These are phyloP conservation scores for Anguilla megastoma DNA, from an alignment of 2,797 vertebrate species.

Conservation along the genomic window DNA sequence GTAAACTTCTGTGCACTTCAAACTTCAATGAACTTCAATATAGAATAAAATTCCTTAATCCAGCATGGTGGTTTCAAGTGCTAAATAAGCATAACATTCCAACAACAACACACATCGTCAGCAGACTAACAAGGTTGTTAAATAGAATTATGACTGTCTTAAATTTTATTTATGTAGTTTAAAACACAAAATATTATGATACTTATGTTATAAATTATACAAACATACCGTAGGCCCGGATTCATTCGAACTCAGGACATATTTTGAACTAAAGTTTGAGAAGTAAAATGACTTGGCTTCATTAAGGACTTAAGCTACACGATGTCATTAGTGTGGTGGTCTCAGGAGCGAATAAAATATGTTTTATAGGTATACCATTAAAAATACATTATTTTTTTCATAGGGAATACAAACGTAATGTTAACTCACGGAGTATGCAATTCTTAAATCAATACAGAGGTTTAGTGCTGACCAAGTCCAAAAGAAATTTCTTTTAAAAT, in stretches of 20 bases:
- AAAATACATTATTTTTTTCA: neutral
- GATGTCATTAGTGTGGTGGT: neutral
- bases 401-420: neutral
- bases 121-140: neutral
- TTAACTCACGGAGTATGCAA: neutral
- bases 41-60: neutral
- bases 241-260: neutral
- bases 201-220: neutral
- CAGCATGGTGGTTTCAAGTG: neutral
- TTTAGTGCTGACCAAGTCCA: neutral
- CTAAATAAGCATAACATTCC: neutral
- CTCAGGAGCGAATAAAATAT: neutral
- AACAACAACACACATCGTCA: neutral
- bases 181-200: neutral
- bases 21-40: neutral
- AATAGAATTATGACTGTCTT: neutral
- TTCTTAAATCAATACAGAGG: neutral
- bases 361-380: neutral
- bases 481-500: neutral
- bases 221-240: neutral
- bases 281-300: neutral
- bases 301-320: neutral
- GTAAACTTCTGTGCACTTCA: neutral
- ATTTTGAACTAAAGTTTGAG: neutral
- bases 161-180: neutral